Percentiles rank a stretch among this genome's conserved stretches.
These are phyloP conservation scores for Colletes latitarsis DNA, from an alignment of 1,140 invertebrate genomes.

Conservation along the genomic window DNA sequence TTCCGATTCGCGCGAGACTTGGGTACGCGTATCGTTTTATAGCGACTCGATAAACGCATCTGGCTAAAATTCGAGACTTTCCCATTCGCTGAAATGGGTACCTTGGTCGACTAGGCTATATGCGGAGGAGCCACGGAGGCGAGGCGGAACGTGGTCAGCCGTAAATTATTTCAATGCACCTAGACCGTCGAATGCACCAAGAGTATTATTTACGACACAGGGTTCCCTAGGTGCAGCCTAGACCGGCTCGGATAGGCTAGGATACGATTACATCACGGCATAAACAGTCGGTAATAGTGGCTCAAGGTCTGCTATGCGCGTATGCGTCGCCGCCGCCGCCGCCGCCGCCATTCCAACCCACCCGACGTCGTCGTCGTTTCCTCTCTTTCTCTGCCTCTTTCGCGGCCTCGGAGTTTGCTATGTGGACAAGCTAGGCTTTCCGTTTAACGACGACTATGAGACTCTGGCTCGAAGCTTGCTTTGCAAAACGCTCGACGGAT, in stretches of 20 bases:
- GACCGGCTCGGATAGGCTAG: slow-evolving; percentile 54
- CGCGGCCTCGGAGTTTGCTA: background rate
- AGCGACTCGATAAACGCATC: too few relatives aligned
- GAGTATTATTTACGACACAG: slow-evolving; percentile 67
- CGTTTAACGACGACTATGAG: background rate
- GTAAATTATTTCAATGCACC: slow-evolving; percentile 66
- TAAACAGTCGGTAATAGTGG: slow-evolving; percentile 72
- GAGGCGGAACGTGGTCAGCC: slow-evolving; percentile 51
- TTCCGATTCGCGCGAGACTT: too few relatives aligned
- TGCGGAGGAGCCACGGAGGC: background rate
- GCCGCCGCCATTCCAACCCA: slow-evolving; percentile 35
- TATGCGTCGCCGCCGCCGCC: slow-evolving; percentile 40
- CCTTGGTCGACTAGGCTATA: too few relatives aligned
- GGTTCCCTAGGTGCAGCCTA: slow-evolving; percentile 57
- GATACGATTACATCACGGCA: slow-evolving; percentile 70
- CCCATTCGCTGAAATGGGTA: too few relatives aligned
- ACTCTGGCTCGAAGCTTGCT: background rate
- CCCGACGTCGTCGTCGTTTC: slow-evolving; percentile 7
- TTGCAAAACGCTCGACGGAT: background rate
- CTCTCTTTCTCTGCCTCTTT: slow-evolving; percentile 20
- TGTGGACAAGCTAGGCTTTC: background rate
- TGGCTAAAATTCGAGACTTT: too few relatives aligned
- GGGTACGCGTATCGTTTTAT: too few relatives aligned
- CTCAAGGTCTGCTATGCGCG: slow-evolving; percentile 68
- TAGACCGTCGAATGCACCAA: slow-evolving; percentile 43